Evolutionary conservation across 2,113 vertebrate species (phyloP).

Genomic region (Marmota flaviventris): DNA sequence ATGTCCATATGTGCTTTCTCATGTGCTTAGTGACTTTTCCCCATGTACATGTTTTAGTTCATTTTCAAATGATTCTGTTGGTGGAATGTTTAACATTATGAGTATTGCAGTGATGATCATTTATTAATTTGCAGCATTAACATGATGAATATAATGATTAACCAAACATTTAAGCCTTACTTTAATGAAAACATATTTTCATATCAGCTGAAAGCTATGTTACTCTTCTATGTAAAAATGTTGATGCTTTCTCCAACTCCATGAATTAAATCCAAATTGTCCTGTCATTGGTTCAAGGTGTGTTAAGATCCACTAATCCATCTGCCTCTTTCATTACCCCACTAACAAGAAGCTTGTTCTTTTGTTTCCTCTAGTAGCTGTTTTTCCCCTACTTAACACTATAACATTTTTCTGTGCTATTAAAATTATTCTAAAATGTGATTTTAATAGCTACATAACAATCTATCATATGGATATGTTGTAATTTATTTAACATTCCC

Average conservation of each 20-base stretch:
- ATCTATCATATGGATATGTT: background rate
- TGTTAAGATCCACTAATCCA: background rate
- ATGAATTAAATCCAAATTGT: background rate
- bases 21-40: background rate
- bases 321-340: background rate
- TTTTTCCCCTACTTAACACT: background rate
- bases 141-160: conserved; percentile 32
- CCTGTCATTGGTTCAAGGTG: too few species aligned
- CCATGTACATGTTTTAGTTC: background rate
- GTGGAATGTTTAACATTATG: conserved; percentile 30
- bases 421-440: conserved; percentile 39
- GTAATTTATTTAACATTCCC: conserved; percentile 60
- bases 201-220: background rate
- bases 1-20: background rate
- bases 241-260: background rate
- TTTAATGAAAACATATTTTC: conserved; percentile 37
- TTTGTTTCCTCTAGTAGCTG: background rate
- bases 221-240: background rate
- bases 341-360: background rate
- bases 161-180: background rate
- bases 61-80: conserved; percentile 47
- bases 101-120: conserved; percentile 13
- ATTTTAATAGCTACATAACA: conserved; percentile 35
- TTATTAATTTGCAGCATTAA: conserved; percentile 51
- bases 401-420: background rate